These are phyloP conservation scores for Hetaerina titia DNA, from an alignment of 2,888 invertebrate species.

Conservation along the genomic window DNA sequence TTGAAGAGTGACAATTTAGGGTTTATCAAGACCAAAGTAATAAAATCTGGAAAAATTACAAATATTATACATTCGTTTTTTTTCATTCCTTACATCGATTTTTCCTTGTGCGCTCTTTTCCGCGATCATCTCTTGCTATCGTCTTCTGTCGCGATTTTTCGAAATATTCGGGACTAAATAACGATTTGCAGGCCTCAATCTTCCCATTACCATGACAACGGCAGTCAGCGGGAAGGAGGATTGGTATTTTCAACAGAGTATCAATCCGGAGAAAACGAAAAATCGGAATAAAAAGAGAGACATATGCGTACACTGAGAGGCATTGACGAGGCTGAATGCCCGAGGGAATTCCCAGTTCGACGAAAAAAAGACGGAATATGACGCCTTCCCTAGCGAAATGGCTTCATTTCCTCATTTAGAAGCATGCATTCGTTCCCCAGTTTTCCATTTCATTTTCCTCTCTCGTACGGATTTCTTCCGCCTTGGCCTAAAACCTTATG, in stretches of 20 bases:
- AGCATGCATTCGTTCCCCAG: neutral
- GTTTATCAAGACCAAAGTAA: too few relatives aligned
- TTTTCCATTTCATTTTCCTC: neutral
- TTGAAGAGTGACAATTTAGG: too few relatives aligned
- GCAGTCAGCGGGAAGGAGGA: neutral
- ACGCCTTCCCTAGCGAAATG: neutral
- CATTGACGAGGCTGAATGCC: neutral
- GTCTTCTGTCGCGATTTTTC: neutral
- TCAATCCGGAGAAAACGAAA: neutral
- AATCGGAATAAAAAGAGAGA: neutral
- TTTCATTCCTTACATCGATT: neutral
- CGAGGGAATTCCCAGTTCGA: neutral
- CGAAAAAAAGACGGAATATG: neutral
- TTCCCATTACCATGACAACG: neutral
- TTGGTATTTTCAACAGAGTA: neutral
- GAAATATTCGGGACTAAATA: neutral
- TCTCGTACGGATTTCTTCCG: neutral
- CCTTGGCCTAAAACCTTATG: neutral
- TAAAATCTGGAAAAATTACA: too few relatives aligned
- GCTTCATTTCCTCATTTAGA: constrained; percentile 3
- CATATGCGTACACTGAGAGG: neutral
- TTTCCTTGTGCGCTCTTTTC: neutral
- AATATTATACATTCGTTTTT: neutral
- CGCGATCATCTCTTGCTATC: neutral
- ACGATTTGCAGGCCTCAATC: neutral